phyloP scores from a whole-genome alignment of 2,113 vertebrate genomes.

The Delphinapterus leucas region DNA sequence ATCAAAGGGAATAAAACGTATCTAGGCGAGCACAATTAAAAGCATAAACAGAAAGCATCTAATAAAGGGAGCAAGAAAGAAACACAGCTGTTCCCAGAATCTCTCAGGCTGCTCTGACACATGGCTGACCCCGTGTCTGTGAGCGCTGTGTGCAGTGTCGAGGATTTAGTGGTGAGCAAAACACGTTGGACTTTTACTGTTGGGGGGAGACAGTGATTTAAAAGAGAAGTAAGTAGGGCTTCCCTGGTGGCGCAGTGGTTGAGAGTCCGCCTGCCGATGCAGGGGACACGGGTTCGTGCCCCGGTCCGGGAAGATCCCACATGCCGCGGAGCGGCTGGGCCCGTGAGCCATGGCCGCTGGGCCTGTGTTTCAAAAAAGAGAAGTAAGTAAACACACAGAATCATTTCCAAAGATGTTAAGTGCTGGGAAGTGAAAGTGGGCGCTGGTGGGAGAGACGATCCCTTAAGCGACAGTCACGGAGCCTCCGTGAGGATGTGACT shows the following conservation, averaged over 20 bases:
- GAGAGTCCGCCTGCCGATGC: no score
- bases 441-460: not conserved
- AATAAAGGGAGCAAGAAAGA: not conserved
- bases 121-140: rapidly evolving
- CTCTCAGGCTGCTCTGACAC: not conserved
- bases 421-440: not conserved
- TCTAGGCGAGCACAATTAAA: not conserved
- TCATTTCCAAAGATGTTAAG: not conserved
- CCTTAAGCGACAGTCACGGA: not conserved
- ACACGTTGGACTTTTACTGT: not conserved
- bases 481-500: not conserved
- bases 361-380: not conserved
- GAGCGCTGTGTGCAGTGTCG: not conserved
- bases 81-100: not conserved
- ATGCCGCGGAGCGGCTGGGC: no score
- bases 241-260: no score
- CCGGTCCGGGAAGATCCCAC: no score
- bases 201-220: not conserved
- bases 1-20: not conserved
- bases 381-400: not conserved
- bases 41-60: not conserved
- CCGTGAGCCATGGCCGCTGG: no score
- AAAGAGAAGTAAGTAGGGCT: not conserved
- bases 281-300: no score
- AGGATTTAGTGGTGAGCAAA: not conserved